Evolutionary conservation across 2,888 invertebrate species (phyloP).

Genomic region (Chrysina gloriosa): DNA sequence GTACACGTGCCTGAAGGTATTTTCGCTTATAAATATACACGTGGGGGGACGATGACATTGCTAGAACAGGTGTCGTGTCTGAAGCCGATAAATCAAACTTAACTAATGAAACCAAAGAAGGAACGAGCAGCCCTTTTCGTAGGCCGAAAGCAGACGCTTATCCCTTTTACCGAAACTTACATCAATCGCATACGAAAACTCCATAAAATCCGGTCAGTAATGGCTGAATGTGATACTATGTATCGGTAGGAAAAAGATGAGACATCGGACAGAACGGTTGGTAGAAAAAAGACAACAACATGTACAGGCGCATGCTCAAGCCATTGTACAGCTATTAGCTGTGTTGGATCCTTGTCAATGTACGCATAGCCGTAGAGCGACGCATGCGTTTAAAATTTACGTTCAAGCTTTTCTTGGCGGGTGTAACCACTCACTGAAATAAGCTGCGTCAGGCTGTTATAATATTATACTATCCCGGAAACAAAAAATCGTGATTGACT

Average conservation of each 20-base stretch:
- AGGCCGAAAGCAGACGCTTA: slow-evolving; percentile 18
- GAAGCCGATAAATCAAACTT: slow-evolving; percentile 59
- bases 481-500: slow-evolving; percentile 41
- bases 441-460: slow-evolving; percentile 56
- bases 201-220: slow-evolving; percentile 54
- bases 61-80: slow-evolving; percentile 59
- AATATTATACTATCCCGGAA: slow-evolving; percentile 53
- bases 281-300: slow-evolving; percentile 39
- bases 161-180: slow-evolving; percentile 46
- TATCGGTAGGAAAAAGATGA: slow-evolving; percentile 40
- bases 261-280: background rate
- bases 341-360: slow-evolving; percentile 51
- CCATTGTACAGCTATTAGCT: slow-evolving; percentile 51
- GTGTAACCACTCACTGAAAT: slow-evolving; percentile 60
- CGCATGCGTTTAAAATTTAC: slow-evolving; percentile 60
- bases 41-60: slow-evolving; percentile 33
- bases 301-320: slow-evolving; percentile 56
- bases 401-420: slow-evolving; percentile 59
- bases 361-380: slow-evolving; percentile 51
- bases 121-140: slow-evolving; percentile 52
- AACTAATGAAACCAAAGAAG: slow-evolving; percentile 61
- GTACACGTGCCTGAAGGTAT: slow-evolving; percentile 20
- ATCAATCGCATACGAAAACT: slow-evolving; percentile 55
- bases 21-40: slow-evolving; percentile 16
- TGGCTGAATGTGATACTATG: slow-evolving; percentile 51